A percentile compares a stretch with the other conserved stretches of the same genome.
Conservation (phyloP, 2,888 invertebrate species). For the Papilio elwesi region DNA sequence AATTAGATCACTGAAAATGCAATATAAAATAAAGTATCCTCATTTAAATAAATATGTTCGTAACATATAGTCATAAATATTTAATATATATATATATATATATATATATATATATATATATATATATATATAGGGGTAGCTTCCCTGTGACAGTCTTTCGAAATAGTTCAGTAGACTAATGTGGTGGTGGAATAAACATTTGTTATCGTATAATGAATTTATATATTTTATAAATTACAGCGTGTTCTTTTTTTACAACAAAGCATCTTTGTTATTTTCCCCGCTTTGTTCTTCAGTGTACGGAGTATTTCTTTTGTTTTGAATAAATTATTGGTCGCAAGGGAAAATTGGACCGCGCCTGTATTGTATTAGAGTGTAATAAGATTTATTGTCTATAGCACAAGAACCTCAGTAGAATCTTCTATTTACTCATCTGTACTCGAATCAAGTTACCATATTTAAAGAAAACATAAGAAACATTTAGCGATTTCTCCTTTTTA, state of each 20-base stretch:
- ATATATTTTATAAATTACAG: constrained; percentile 4
- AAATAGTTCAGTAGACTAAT: too few species aligned
- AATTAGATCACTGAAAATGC: too few species aligned
- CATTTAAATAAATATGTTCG: too few species aligned
- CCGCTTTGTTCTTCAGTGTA: constrained; percentile 14
- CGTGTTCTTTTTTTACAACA: constrained; percentile 6
- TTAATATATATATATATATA: too few species aligned
- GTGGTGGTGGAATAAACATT: neutral
- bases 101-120: too few species aligned
- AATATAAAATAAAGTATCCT: too few species aligned
- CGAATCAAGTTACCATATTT: neutral
- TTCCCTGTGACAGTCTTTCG: too few species aligned
- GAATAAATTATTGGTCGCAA: constrained; percentile 19
- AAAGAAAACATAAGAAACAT: neutral
- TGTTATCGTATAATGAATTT: neutral
- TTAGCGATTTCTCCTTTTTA: neutral
- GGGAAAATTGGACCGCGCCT: constrained; percentile 15
- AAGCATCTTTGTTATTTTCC: constrained; percentile 13
- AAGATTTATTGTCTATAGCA: constrained; percentile 4
- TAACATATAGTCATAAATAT: too few species aligned
- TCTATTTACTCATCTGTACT: neutral
- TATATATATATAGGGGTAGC: too few species aligned
- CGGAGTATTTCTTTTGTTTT: constrained; percentile 20
- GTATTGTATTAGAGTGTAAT: constrained; percentile 12
- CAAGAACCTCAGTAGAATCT: neutral